Percentiles rank a stretch among this genome's conserved stretches.
These are phyloP conservation scores for Dorcus parallelipipedus DNA, from an alignment of 2,888 invertebrate species.

Conservation along the genomic window DNA sequence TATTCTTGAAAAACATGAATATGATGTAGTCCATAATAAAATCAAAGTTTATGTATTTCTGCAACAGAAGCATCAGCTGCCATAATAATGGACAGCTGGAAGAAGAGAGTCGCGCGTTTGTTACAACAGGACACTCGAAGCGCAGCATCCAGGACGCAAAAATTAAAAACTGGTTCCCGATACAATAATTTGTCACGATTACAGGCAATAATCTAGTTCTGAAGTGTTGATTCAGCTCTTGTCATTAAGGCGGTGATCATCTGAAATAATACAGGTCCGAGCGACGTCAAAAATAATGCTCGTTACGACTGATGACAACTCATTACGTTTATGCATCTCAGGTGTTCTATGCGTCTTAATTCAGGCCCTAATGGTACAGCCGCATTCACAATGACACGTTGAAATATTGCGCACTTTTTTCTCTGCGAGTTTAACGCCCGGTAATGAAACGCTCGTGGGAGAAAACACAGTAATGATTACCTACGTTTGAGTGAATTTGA, in stretches of 20 bases:
- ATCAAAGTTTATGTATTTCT: no score
- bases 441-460: constrained; percentile 11
- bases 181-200: constrained; percentile 13
- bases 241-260: not conserved
- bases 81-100: constrained; percentile 34
- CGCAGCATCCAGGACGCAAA: constrained; percentile 23
- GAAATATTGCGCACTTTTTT: constrained; percentile 14
- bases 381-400: constrained; percentile 14
- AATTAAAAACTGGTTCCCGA: constrained; percentile 12
- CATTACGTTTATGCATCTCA: constrained; percentile 21
- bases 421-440: constrained; percentile 9
- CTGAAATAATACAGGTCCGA: not conserved
- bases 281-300: constrained; percentile 13
- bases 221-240: constrained; percentile 2
- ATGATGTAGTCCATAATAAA: no score
- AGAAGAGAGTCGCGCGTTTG: constrained; percentile 23
- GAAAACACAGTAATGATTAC: constrained; percentile 4
- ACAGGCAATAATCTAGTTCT: constrained; percentile 15
- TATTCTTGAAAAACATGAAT: no score
- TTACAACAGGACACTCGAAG: constrained; percentile 20
- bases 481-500: not conserved
- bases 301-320: constrained; percentile 23
- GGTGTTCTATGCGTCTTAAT: constrained; percentile 28
- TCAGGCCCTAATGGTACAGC: constrained; percentile 14
- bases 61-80: constrained; percentile 23